Conservation (phyloP, 2,797 vertebrate genomes). For the Petrocephalus sullivani region DNA sequence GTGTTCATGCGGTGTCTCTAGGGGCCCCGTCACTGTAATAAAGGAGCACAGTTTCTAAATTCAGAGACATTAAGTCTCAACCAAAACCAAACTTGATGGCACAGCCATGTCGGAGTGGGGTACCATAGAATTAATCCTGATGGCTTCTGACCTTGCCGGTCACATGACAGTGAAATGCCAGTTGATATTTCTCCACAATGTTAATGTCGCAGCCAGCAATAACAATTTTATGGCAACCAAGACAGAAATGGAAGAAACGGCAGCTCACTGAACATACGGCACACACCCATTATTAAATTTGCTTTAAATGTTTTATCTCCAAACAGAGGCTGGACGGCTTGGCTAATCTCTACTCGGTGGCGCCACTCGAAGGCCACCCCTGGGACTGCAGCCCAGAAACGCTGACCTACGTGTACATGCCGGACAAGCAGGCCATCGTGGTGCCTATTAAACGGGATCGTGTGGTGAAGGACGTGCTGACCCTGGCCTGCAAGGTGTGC, state of each 20-base stretch:
- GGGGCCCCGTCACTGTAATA: constrained; percentile 28
- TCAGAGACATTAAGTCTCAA: constrained; percentile 59
- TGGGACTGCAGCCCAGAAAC: constrained; percentile 64
- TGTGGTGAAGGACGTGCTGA: constrained; percentile 72
- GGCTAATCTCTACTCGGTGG: constrained; percentile 65
- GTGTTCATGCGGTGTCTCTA: constrained; percentile 51
- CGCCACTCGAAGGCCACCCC: constrained; percentile 60
- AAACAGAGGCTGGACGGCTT: constrained; percentile 68
- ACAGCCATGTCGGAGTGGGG: constrained; percentile 31
- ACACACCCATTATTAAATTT: background rate
- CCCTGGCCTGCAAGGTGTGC: constrained; percentile 79
- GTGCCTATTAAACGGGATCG: constrained; percentile 72
- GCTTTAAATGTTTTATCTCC: constrained; percentile 23
- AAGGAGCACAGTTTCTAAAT: constrained; percentile 36
- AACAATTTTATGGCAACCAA: too few relatives aligned
- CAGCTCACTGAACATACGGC: background rate
- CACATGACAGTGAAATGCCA: constrained; percentile 44
- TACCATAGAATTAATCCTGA: constrained; percentile 37
- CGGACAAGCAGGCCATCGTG: constrained; percentile 66
- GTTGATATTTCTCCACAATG: constrained; percentile 24
- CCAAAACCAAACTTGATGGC: constrained; percentile 53
- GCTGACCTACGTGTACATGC: constrained; percentile 66
- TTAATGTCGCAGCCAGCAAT: background rate
- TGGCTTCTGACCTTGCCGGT: constrained; percentile 37
- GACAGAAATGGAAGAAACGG: background rate